Evolutionary conservation across 2,113 vertebrate genomes (phyloP).

Genomic region (Rhizomys pruinosus): DNA sequence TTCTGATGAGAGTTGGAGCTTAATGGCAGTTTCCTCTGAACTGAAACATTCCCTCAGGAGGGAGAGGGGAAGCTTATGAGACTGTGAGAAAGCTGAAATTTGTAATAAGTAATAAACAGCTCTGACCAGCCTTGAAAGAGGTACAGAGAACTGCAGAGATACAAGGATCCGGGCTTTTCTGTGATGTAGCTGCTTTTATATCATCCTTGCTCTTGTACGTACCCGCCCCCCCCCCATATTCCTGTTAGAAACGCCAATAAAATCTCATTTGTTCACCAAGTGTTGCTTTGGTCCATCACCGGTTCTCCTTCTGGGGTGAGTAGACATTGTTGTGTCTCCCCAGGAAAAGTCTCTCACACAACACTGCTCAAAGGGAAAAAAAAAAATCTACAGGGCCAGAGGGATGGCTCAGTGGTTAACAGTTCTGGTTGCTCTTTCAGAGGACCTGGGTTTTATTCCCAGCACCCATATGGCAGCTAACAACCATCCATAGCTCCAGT

Average conservation of each 20-base stretch:
- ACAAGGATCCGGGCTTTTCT: background rate
- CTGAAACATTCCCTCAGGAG: too few relatives aligned
- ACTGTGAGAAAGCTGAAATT: background rate
- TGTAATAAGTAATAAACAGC: background rate
- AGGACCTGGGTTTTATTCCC: too few relatives aligned
- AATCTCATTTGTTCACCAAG: background rate
- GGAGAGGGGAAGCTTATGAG: background rate
- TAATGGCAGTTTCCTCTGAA: too few relatives aligned
- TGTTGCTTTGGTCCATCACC: too few relatives aligned
- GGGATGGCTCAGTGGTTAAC: too few relatives aligned
- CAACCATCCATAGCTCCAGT: too few relatives aligned
- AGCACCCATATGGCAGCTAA: too few relatives aligned
- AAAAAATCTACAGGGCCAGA: background rate
- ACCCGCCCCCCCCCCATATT: background rate
- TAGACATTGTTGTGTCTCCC: too few relatives aligned
- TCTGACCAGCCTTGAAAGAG: background rate
- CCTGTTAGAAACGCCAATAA: background rate
- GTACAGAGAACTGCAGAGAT: background rate
- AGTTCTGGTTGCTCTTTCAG: too few relatives aligned
- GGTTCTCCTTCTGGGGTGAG: background rate
- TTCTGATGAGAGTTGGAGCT: too few relatives aligned
- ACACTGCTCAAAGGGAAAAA: background rate
- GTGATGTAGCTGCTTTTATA: background rate
- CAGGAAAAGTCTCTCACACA: background rate
- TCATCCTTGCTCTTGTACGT: background rate